Evolutionary conservation across 2,888 invertebrate species (phyloP).

Genomic region (Amblyjoppa proteus): DNA sequence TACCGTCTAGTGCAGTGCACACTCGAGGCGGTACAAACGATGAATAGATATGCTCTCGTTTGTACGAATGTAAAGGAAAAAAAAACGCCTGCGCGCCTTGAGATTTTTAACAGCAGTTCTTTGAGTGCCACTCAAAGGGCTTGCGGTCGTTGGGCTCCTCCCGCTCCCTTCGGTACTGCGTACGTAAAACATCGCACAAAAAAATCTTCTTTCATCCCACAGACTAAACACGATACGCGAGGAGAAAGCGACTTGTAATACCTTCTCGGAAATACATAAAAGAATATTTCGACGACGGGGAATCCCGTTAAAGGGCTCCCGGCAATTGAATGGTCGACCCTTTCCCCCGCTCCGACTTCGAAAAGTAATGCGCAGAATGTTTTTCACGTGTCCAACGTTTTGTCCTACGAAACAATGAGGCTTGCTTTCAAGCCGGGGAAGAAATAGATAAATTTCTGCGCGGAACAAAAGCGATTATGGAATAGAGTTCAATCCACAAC

Average conservation of each 20-base stretch:
- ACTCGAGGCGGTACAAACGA: constrained; percentile 8
- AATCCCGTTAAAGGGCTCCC: constrained; percentile 21
- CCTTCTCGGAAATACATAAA: constrained; percentile 3
- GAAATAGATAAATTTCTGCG: not conserved
- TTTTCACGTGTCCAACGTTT: not conserved
- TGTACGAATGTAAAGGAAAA: constrained; percentile 8
- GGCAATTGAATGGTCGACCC: not conserved
- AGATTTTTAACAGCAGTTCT: constrained; percentile 26
- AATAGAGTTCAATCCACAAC: not conserved
- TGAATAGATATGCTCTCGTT: constrained; percentile 36
- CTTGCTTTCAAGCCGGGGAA: not conserved
- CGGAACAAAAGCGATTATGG: not conserved
- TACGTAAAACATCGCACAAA: constrained; percentile 17
- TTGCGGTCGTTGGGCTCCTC: not conserved
- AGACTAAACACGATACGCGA: not conserved
- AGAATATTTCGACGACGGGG: not conserved
- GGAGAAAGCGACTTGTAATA: constrained; percentile 8
- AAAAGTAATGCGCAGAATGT: not conserved
- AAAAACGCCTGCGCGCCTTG: not conserved
- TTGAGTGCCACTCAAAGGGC: constrained; percentile 18
- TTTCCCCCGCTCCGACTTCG: not conserved
- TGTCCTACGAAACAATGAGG: not conserved
- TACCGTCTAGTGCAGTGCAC: not conserved
- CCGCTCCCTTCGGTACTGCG: not conserved
- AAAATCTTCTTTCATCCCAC: constrained; percentile 19